phyloP scores from a whole-genome alignment of 1,140 invertebrate species.

The Magallana angulata region DNA sequence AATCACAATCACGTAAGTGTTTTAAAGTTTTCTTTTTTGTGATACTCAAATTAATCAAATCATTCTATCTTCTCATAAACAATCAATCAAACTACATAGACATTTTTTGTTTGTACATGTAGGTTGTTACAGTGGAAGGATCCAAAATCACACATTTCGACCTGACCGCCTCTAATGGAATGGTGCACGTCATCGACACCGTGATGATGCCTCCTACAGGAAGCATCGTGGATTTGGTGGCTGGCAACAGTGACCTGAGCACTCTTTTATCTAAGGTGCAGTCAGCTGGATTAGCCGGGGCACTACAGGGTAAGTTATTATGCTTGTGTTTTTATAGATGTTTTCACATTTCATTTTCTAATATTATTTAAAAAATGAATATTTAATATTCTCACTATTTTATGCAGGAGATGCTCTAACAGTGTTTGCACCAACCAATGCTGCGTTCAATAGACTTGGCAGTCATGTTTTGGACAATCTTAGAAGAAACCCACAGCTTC shows the following conservation, averaged over 20 bases:
- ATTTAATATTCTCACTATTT: background rate
- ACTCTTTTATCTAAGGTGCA: conserved; percentile 57
- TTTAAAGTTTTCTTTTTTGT: background rate
- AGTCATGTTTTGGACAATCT: conserved; percentile 30
- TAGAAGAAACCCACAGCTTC: background rate
- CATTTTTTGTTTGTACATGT: background rate
- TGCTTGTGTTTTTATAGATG: background rate
- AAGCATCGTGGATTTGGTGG: conserved; percentile 61
- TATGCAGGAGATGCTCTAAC: conserved; percentile 79
- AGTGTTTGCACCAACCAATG: conserved; percentile 91
- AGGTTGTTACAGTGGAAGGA: conserved; percentile 61
- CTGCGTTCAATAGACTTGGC: conserved; percentile 84
- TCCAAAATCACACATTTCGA: conserved; percentile 57
- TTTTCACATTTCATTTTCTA: no score
- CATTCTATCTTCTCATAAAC: no score
- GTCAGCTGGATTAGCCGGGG: conserved; percentile 53
- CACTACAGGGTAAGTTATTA: conserved; percentile 50
- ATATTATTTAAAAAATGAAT: no score
- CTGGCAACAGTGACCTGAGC: conserved; percentile 52
- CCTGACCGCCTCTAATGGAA: conserved; percentile 51
- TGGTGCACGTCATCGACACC: conserved; percentile 59
- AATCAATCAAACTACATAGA: background rate
- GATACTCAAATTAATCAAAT: no score
- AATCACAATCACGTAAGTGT: conserved; percentile 52
- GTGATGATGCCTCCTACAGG: conserved; percentile 63